These are phyloP conservation scores for Eulemur rubriventer DNA, from an alignment of 2,797 vertebrate genomes.

Conservation along the genomic window DNA sequence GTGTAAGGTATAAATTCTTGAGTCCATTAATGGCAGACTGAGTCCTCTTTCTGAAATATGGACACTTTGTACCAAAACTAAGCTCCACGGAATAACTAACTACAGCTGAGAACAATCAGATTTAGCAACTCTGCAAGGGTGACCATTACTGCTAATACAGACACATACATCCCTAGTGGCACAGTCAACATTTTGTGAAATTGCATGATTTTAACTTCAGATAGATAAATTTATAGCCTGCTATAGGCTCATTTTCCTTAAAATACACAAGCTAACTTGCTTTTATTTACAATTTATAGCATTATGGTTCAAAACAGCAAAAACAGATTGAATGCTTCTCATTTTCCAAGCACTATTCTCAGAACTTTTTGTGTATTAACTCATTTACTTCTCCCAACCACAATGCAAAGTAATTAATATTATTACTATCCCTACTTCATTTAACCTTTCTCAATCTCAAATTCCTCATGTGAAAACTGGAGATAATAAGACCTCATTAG, in stretches of 20 bases:
- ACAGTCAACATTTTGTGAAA: neutral
- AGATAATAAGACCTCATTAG: neutral
- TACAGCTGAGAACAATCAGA: neutral
- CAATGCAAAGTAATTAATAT: neutral
- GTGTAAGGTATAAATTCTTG: neutral
- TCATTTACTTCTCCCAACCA: neutral
- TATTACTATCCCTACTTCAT: neutral
- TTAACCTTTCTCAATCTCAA: neutral
- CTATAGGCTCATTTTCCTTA: neutral
- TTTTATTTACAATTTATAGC: neutral
- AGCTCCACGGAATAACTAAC: neutral
- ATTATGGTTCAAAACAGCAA: slow-evolving; percentile 12
- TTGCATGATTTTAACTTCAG: neutral
- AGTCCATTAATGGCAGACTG: neutral
- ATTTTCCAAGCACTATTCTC: neutral
- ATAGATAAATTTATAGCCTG: neutral
- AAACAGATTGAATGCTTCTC: neutral
- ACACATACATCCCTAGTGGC: neutral
- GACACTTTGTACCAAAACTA: neutral
- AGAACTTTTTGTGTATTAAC: neutral
- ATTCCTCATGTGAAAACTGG: slow-evolving; percentile 23
- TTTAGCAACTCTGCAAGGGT: neutral
- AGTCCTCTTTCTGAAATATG: neutral
- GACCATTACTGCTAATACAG: neutral
- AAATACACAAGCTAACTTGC: neutral